These are phyloP conservation scores for Chitala chitala DNA, from an alignment of 2,113 vertebrate species.

Conservation along the genomic window DNA sequence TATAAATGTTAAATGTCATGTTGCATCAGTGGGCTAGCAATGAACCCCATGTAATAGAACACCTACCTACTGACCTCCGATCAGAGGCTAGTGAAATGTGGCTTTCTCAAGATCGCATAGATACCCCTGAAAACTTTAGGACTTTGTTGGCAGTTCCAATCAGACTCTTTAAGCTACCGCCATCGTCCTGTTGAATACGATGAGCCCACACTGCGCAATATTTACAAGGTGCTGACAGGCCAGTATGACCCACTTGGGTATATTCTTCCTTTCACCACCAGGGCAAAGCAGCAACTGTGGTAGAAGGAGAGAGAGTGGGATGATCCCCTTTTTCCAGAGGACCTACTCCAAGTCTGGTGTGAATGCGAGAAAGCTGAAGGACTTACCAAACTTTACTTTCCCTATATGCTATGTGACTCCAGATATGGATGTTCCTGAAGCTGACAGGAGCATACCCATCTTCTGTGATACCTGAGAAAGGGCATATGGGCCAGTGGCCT, in stretches of 20 bases:
- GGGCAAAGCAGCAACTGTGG: conserved; percentile 15
- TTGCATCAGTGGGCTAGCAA: too few relatives aligned
- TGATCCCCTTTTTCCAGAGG: neutral
- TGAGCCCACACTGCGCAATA: too few relatives aligned
- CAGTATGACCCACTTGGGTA: conserved; percentile 22
- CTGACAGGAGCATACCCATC: neutral
- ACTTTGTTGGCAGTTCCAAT: neutral
- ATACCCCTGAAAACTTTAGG: too few relatives aligned
- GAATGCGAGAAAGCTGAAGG: conserved; percentile 3
- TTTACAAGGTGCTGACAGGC: conserved; percentile 13
- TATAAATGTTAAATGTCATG: too few relatives aligned
- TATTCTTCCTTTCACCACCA: conserved; percentile 8
- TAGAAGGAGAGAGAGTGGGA: conserved; percentile 13
- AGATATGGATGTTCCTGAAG: neutral
- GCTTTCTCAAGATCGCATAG: too few relatives aligned
- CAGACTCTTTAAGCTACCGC: neutral
- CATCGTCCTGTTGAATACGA: neutral
- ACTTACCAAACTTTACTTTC: neutral
- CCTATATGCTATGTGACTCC: neutral
- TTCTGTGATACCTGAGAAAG: conserved; percentile 2
- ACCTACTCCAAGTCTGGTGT: conserved; percentile 7
- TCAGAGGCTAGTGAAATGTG: too few relatives aligned
- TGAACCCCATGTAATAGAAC: too few relatives aligned
- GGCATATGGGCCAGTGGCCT: conserved; percentile 8
- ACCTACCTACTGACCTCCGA: too few relatives aligned